Conservation (phyloP, 1,140 invertebrate genomes). For the Drosophila bipectinata region DNA sequence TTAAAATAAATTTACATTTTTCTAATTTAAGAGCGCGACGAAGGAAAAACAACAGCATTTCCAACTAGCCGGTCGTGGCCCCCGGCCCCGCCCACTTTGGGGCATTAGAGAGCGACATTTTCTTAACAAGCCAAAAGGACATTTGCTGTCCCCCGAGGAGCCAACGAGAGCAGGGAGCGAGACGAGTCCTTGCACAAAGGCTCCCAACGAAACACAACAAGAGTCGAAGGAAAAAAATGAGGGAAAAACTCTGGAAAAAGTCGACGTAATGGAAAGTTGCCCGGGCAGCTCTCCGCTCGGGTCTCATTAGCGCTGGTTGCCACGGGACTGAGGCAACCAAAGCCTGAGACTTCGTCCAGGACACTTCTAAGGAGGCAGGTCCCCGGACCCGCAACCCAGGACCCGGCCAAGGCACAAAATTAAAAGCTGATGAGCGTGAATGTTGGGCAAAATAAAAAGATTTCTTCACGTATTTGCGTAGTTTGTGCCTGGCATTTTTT, state of each 20-base stretch:
- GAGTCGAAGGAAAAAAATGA: constrained; percentile 23
- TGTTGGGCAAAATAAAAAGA: constrained; percentile 77
- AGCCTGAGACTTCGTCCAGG: constrained; percentile 15
- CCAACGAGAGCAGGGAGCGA: background rate
- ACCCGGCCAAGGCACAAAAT: constrained; percentile 69
- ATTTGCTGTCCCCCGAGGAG: constrained; percentile 60
- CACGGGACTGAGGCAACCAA: constrained; percentile 37
- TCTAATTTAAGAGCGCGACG: constrained; percentile 83
- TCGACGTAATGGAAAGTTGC: constrained; percentile 77
- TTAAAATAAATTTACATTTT: constrained; percentile 84
- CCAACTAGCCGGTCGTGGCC: constrained; percentile 42
- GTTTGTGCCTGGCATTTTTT: constrained; percentile 48
- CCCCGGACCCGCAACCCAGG: constrained; percentile 19
- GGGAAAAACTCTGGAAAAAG: constrained; percentile 52
- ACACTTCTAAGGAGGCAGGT: constrained; percentile 16
- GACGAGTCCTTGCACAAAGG: constrained; percentile 28
- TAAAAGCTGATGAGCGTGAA: constrained; percentile 83
- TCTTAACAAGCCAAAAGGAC: constrained; percentile 82
- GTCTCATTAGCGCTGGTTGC: constrained; percentile 80
- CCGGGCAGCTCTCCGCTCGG: constrained; percentile 44
- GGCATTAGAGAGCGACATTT: constrained; percentile 80
- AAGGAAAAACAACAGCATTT: constrained; percentile 30
- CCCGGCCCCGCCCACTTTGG: background rate
- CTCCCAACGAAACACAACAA: constrained; percentile 64
- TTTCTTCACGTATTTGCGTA: constrained; percentile 74